phyloP scores from a whole-genome alignment of 2,888 invertebrate species.

The Mycalesis mineus region DNA sequence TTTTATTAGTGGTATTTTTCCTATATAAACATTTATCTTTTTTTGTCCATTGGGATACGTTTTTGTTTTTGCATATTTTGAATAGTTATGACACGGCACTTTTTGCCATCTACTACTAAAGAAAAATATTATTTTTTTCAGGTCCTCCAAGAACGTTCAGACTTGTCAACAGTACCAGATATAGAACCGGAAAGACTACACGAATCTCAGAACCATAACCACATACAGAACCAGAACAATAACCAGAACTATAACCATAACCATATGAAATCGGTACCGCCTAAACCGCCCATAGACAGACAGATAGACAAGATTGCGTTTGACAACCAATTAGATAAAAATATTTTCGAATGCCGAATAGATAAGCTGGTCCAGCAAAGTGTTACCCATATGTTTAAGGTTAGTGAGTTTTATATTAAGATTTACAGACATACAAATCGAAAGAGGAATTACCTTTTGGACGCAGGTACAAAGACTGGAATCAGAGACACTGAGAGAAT shows the following conservation, averaged over 20 bases:
- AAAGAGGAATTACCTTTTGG: too few species aligned
- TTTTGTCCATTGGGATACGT: too few species aligned
- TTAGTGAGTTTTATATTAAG: too few species aligned
- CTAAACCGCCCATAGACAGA: constrained; percentile 25
- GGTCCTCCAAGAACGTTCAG: constrained; percentile 50
- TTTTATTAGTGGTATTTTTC: too few species aligned
- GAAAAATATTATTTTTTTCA: constrained; percentile 33
- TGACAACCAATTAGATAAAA: constrained; percentile 39
- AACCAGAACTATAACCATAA: neutral
- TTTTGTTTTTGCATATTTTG: too few species aligned
- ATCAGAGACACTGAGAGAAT: too few species aligned
- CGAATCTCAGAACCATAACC: constrained; percentile 21
- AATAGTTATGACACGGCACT: too few species aligned
- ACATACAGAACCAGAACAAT: constrained; percentile 3
- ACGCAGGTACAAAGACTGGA: too few species aligned
- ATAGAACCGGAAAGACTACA: constrained; percentile 29
- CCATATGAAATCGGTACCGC: neutral
- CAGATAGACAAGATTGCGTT: constrained; percentile 30
- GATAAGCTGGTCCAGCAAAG: constrained; percentile 66
- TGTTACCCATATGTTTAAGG: constrained; percentile 61
- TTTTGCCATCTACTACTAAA: too few species aligned
- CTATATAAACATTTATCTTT: too few species aligned
- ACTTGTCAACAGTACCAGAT: constrained; percentile 49
- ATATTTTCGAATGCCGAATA: constrained; percentile 62
- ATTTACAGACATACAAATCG: too few species aligned